phyloP scores from a whole-genome alignment of 2,888 invertebrate species.

The Myathropa florea region DNA sequence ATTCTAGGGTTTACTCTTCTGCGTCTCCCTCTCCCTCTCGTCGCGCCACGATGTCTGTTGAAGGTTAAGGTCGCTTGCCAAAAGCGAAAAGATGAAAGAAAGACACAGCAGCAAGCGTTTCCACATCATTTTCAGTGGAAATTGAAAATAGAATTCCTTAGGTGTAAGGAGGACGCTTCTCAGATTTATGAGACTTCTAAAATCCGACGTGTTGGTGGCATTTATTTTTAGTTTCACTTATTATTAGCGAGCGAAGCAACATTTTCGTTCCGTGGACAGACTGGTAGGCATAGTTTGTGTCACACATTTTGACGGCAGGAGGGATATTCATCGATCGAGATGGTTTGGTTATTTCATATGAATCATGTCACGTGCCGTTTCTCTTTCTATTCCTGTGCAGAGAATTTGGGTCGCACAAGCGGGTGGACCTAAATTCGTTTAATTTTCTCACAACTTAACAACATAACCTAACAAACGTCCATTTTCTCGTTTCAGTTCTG shows the following conservation, averaged over 20 bases:
- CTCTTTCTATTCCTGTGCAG: background rate
- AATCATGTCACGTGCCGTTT: background rate
- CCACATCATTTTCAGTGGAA: background rate
- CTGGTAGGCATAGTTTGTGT: background rate
- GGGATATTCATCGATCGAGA: background rate
- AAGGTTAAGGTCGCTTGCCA: slow-evolving; percentile 50
- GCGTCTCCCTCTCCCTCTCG: background rate
- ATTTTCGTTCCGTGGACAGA: background rate
- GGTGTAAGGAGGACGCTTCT: background rate
- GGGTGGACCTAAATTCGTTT: background rate
- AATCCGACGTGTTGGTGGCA: background rate
- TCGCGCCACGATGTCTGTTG: background rate
- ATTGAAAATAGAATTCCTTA: background rate
- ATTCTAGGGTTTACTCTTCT: background rate
- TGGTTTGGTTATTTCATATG: background rate
- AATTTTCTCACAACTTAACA: background rate
- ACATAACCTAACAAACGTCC: background rate
- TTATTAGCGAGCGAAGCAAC: background rate
- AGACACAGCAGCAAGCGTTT: background rate
- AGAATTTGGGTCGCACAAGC: background rate
- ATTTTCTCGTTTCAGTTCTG: slow-evolving; percentile 73
- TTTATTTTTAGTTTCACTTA: background rate
- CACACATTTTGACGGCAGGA: background rate
- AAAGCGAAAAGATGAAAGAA: background rate
- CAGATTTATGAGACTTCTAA: background rate